A percentile compares a stretch with the other conserved stretches of the same genome.
These are phyloP conservation scores for Himalopsyche japonica DNA, from an alignment of 2,888 invertebrate genomes.

Conservation along the genomic window DNA sequence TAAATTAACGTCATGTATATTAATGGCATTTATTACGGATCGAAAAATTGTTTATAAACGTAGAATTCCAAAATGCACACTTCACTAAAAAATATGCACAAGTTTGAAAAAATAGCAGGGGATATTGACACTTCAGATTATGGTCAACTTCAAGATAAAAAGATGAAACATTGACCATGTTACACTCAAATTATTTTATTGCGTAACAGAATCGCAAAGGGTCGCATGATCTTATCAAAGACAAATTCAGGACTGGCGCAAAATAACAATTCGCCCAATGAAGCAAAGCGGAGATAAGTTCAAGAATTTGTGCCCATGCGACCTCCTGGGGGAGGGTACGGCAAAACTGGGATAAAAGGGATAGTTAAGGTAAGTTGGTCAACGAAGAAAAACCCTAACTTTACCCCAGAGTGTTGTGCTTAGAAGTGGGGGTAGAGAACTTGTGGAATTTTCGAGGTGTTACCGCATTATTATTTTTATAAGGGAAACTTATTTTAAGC, in stretches of 20 bases:
- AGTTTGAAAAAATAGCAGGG: too few relatives aligned
- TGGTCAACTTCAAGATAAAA: too few relatives aligned
- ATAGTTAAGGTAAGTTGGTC: background rate
- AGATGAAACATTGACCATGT: too few relatives aligned
- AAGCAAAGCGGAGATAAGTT: background rate
- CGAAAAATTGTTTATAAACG: too few relatives aligned
- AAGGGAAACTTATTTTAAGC: background rate
- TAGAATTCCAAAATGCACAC: too few relatives aligned
- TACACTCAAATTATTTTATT: too few relatives aligned
- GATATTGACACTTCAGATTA: too few relatives aligned
- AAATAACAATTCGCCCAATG: background rate
- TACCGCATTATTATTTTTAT: background rate
- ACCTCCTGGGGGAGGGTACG: background rate
- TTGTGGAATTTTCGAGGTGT: background rate
- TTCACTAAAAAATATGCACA: too few relatives aligned
- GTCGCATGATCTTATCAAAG: background rate
- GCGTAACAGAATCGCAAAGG: background rate
- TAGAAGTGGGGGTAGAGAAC: background rate
- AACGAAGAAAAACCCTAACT: background rate
- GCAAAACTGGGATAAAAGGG: background rate
- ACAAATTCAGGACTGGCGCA: background rate
- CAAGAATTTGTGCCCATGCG: background rate
- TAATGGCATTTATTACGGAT: too few relatives aligned
- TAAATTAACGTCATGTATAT: too few relatives aligned
- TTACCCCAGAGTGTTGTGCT: background rate